A percentile compares a stretch with the other conserved stretches of the same genome.
phyloP scores from a whole-genome alignment of 2,888 invertebrate genomes.

The Schizotus pectinicornis region DNA sequence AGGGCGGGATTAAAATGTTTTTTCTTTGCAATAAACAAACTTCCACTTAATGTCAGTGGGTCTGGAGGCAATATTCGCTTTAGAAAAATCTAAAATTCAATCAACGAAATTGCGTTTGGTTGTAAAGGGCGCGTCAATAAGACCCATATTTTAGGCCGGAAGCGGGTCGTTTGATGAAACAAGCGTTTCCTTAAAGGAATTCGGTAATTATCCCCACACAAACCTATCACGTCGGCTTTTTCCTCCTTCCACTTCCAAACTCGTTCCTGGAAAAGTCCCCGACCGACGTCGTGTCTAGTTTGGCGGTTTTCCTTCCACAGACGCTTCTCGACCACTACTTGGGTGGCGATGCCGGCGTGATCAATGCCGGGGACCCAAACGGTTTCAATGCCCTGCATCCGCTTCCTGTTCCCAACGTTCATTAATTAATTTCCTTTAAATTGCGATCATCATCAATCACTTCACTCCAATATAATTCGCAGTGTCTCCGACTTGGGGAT shows the following conservation, averaged over 20 bases:
- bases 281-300: slow-evolving; percentile 92
- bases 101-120: background rate
- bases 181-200: background rate
- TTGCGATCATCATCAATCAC: slow-evolving; percentile 9
- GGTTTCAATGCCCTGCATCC: slow-evolving; percentile 92
- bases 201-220: slow-evolving; percentile 10
- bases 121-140: background rate
- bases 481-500: background rate
- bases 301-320: slow-evolving; percentile 86
- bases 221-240: slow-evolving; percentile 58
- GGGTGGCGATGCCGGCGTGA: slow-evolving; percentile 99
- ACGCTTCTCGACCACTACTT: slow-evolving; percentile 97
- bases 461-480: background rate
- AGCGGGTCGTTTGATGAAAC: slow-evolving; percentile 2
- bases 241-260: slow-evolving; percentile 97
- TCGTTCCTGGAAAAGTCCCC: slow-evolving; percentile 89
- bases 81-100: background rate
- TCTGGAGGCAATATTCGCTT: background rate
- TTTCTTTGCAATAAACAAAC: background rate
- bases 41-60: background rate
- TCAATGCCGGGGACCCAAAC: slow-evolving; percentile 98
- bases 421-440: slow-evolving; percentile 17
- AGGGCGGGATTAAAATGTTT: background rate
- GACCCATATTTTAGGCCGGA: background rate
- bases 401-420: slow-evolving; percentile 65